These are phyloP conservation scores for Theodoxus fluviatilis DNA, from an alignment of 2,888 invertebrate species.

Conservation along the genomic window DNA sequence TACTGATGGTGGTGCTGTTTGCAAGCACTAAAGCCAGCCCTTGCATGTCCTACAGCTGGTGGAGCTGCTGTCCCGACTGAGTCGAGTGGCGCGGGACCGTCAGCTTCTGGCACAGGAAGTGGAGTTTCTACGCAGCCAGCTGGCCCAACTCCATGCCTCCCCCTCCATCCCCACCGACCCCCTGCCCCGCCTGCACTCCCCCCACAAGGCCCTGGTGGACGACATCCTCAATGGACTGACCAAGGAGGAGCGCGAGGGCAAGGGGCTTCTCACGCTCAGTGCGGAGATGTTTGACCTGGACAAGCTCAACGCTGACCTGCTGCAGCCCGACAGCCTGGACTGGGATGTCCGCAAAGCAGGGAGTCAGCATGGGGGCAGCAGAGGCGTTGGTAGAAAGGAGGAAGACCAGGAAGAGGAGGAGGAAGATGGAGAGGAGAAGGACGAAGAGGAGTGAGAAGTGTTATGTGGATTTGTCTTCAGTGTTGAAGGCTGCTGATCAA, in stretches of 20 bases:
- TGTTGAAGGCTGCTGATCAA: no score
- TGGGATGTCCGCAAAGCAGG: no score
- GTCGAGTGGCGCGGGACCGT: constrained; percentile 52
- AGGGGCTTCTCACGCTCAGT: constrained; percentile 26
- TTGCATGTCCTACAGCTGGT: constrained; percentile 57
- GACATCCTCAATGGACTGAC: constrained; percentile 51
- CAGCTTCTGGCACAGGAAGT: constrained; percentile 58
- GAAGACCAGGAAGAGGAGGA: no score
- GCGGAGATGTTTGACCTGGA: no score
- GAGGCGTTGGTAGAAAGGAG: no score
- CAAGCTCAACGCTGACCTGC: no score
- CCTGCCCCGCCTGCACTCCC: constrained; percentile 45
- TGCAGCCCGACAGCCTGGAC: no score
- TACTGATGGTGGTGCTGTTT: neutral
- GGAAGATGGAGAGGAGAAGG: no score
- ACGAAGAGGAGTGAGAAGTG: no score
- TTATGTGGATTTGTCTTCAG: no score
- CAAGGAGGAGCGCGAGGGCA: constrained; percentile 41
- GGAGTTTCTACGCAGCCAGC: constrained; percentile 58
- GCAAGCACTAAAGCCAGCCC: neutral
- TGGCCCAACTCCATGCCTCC: no score
- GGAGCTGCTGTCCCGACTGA: constrained; percentile 54
- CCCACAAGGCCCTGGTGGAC: constrained; percentile 48
- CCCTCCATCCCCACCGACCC: constrained; percentile 44
- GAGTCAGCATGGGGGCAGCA: no score